These are phyloP conservation scores for Acanthornis magna DNA, from an alignment of 2,797 vertebrate genomes.

Conservation along the genomic window DNA sequence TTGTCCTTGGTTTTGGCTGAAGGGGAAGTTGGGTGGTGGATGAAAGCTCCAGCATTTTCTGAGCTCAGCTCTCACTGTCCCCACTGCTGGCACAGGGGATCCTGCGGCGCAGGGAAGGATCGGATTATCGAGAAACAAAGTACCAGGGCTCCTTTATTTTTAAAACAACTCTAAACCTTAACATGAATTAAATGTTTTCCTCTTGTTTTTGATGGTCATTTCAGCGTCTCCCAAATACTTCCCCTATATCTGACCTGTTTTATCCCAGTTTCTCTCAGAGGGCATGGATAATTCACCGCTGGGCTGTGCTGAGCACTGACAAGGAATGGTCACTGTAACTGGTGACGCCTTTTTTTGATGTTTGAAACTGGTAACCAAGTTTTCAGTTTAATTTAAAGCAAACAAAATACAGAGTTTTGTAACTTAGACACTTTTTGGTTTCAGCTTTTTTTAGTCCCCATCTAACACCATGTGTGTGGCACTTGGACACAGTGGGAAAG, in stretches of 20 bases:
- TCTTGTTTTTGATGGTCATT: background rate
- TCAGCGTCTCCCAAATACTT: background rate
- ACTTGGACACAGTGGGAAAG: fast-evolving
- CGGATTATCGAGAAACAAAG: background rate
- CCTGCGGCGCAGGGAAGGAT: background rate
- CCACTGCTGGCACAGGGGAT: fast-evolving
- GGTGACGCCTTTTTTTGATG: background rate
- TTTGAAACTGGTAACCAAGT: background rate
- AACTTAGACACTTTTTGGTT: background rate
- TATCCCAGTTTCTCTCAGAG: background rate
- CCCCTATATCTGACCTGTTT: background rate
- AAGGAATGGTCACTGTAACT: background rate
- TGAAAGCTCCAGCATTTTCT: background rate
- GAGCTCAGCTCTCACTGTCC: background rate
- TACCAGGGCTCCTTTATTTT: background rate
- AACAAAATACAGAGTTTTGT: constrained; percentile 41
- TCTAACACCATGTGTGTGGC: background rate
- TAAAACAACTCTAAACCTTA: background rate
- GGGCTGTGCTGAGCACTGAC: background rate
- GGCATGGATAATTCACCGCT: background rate
- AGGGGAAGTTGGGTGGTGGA: background rate
- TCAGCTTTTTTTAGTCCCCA: background rate
- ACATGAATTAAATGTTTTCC: background rate
- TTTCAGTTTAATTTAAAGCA: constrained; percentile 15
- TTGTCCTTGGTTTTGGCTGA: background rate